Evolutionary conservation across 2,113 vertebrate genomes (phyloP).

Genomic region (Ahaetulla prasina): DNA sequence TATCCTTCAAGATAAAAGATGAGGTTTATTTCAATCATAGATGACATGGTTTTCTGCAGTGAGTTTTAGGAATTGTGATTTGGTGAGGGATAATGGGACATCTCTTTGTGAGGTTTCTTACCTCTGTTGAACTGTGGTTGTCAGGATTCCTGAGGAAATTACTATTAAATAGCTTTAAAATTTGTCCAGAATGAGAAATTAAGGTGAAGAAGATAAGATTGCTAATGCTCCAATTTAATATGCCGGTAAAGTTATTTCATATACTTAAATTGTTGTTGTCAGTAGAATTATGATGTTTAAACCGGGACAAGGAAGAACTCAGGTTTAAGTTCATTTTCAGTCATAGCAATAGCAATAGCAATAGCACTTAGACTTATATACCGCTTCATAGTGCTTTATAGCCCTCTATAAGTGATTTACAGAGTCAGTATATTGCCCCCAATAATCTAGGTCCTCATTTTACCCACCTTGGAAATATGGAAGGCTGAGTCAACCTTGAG

Average conservation of each 20-base stretch:
- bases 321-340: background rate
- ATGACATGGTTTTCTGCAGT: background rate
- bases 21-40: background rate
- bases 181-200: background rate
- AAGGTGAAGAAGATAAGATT: background rate
- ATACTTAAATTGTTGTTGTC: background rate
- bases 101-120: background rate
- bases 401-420: too few species aligned
- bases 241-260: background rate
- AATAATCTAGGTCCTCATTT: background rate
- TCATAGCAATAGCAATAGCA: background rate
- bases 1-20: background rate
- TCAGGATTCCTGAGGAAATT: background rate
- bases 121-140: background rate
- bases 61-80: background rate
- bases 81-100: background rate
- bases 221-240: background rate
- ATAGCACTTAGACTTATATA: background rate
- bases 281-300: background rate
- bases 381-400: background rate
- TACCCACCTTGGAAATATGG: background rate
- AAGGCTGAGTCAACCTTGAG: background rate
- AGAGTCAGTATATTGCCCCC: background rate
- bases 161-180: background rate
- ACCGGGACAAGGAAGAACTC: background rate